These are phyloP conservation scores for Trilocha varians DNA, from an alignment of 2,888 invertebrate genomes.

Conservation along the genomic window DNA sequence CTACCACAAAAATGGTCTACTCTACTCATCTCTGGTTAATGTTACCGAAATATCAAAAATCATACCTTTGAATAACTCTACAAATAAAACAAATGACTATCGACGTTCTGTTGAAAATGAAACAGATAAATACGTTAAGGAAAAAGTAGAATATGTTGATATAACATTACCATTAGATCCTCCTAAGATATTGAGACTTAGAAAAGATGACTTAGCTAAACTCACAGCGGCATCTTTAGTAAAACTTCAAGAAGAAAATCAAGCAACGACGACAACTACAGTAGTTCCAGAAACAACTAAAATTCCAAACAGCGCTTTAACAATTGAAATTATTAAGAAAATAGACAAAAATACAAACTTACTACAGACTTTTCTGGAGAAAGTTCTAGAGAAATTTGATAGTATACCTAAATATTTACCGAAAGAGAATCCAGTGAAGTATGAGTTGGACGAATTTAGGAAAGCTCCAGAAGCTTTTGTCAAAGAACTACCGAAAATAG, in stretches of 20 bases:
- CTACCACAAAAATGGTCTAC: slow-evolving; percentile 45
- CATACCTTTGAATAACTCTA: slow-evolving; percentile 30
- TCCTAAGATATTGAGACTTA: slow-evolving; percentile 14
- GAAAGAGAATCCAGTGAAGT: background rate
- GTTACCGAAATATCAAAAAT: slow-evolving; percentile 55
- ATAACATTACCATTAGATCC: slow-evolving; percentile 16
- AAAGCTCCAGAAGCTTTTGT: slow-evolving; percentile 4
- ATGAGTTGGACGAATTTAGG: slow-evolving; percentile 7
- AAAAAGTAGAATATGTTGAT: slow-evolving; percentile 18
- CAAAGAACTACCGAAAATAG: slow-evolving; percentile 9
- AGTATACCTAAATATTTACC: slow-evolving; percentile 1
- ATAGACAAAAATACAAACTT: slow-evolving; percentile 48
- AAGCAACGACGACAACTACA: slow-evolving; percentile 5
- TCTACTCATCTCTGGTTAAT: slow-evolving; percentile 47
- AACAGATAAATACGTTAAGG: slow-evolving; percentile 2
- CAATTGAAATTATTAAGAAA: slow-evolving; percentile 44
- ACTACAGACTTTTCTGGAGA: slow-evolving; percentile 32
- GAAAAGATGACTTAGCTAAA: slow-evolving; percentile 16
- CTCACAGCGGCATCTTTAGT: slow-evolving; percentile 11
- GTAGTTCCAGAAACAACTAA: background rate
- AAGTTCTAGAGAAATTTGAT: background rate
- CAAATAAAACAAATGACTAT: background rate
- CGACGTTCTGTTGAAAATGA: background rate
- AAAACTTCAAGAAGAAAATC: slow-evolving; percentile 5
- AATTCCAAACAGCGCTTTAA: slow-evolving; percentile 32